phyloP scores from a whole-genome alignment of 64 coral and sea anemone genomes.

The Montipora efflorescens region DNA sequence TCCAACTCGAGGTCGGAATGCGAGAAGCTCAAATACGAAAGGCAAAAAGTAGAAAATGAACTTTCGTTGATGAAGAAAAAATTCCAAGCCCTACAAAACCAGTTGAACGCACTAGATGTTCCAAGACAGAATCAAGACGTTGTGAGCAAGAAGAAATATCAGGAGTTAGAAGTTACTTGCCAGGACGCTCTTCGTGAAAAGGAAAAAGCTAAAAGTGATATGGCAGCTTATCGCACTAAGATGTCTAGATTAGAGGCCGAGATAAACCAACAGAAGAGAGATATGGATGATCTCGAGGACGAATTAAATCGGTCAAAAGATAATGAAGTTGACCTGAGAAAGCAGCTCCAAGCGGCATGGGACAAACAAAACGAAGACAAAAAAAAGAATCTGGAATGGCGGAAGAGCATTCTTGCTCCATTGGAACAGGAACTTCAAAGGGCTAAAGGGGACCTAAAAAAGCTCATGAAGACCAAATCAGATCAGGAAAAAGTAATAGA shows the following conservation, averaged over 20 bases:
- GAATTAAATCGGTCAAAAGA: slow-evolving; percentile 58
- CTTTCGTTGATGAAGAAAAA: slow-evolving; percentile 78
- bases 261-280: slow-evolving; percentile 69
- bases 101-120: slow-evolving; percentile 48
- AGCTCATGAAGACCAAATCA: slow-evolving; percentile 62
- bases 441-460: slow-evolving; percentile 46
- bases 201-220: slow-evolving; percentile 72
- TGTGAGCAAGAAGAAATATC: slow-evolving; percentile 76
- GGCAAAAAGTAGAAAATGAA: slow-evolving; percentile 75
- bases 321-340: slow-evolving; percentile 73
- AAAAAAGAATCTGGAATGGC: slow-evolving; percentile 79
- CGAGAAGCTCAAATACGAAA: slow-evolving; percentile 84
- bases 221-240: slow-evolving; percentile 77
- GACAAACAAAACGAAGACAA: slow-evolving; percentile 86
- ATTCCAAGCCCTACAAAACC: slow-evolving; percentile 67
- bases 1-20: slow-evolving; percentile 75
- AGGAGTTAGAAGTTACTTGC: slow-evolving; percentile 79
- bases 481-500: slow-evolving; percentile 56
- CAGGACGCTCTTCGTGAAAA: slow-evolving; percentile 82
- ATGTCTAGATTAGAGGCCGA: slow-evolving; percentile 73
- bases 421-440: slow-evolving; percentile 83
- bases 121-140: slow-evolving; percentile 60
- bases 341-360: slow-evolving; percentile 66
- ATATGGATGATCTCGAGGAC: slow-evolving; percentile 79
- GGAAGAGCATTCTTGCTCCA: slow-evolving; percentile 59